These are phyloP conservation scores for Ernsta delagoae DNA, from an alignment of 2,888 invertebrate genomes.

Conservation along the genomic window DNA sequence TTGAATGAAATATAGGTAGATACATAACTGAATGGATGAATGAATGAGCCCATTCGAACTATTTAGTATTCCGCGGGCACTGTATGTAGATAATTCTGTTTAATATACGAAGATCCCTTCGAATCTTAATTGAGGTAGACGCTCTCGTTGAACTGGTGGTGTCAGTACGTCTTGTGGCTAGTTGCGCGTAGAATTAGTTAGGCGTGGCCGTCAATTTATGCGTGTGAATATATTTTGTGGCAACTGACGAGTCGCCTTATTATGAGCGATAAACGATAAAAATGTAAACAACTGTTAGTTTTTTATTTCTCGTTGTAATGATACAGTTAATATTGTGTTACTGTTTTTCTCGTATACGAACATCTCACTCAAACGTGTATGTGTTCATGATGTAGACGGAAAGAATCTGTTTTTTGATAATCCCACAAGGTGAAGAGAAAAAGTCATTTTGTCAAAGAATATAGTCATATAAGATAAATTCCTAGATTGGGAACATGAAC, in stretches of 20 bases:
- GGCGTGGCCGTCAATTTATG: conserved; percentile 15
- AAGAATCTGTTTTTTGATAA: too few relatives aligned
- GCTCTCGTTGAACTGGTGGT: not conserved
- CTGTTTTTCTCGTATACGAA: too few relatives aligned
- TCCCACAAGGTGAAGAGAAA: too few relatives aligned
- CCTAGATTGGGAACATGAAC: too few relatives aligned
- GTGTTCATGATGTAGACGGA: too few relatives aligned
- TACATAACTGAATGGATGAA: conserved; percentile 38
- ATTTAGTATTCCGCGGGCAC: conserved; percentile 44
- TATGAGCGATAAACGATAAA: not conserved
- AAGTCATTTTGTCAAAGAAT: too few relatives aligned
- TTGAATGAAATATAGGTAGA: conserved; percentile 30
- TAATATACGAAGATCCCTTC: conserved; percentile 39
- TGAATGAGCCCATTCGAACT: conserved; percentile 43
- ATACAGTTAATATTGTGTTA: too few relatives aligned
- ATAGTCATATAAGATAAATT: too few relatives aligned
- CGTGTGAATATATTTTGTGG: conserved; percentile 18
- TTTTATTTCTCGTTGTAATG: too few relatives aligned
- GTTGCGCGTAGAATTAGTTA: conserved; percentile 18
- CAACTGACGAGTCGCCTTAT: not conserved
- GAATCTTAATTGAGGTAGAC: conserved; percentile 30
- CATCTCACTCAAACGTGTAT: too few relatives aligned
- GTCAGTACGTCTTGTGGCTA: conserved; percentile 6
- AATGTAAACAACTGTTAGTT: too few relatives aligned
- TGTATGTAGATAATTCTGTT: conserved; percentile 44